A percentile compares a stretch with the other conserved stretches of the same genome.
Evolutionary conservation across 2,888 invertebrate species (phyloP).

Genomic region (Lasiommata megera): DNA sequence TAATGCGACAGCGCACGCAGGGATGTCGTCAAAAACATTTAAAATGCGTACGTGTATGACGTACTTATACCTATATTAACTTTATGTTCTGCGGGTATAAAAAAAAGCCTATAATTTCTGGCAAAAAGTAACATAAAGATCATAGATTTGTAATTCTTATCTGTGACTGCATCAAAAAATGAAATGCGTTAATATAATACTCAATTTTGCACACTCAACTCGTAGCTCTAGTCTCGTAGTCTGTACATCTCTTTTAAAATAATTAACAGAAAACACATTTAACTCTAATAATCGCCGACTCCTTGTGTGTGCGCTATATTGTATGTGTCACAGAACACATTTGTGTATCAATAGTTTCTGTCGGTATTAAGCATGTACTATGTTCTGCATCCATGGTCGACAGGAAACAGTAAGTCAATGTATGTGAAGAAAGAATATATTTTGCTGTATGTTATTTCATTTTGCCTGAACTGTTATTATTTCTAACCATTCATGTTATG

Average conservation of each 20-base stretch:
- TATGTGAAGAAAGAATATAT: conserved; percentile 65
- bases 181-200: no score
- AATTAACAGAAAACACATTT: conserved; percentile 22
- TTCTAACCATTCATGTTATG: conserved; percentile 63
- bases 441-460: conserved; percentile 55
- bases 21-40: no score
- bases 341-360: conserved; percentile 56
- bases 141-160: no score
- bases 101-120: no score
- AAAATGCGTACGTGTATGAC: no score
- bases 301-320: conserved; percentile 63
- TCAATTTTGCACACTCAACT: no score
- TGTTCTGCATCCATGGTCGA: conserved; percentile 81
- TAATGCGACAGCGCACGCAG: no score
- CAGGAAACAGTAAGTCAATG: conserved; percentile 90
- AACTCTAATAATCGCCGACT: conserved; percentile 46
- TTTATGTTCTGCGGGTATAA: no score
- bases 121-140: no score
- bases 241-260: conserved; percentile 5
- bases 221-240: background rate
- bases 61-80: no score
- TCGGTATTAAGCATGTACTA: conserved; percentile 78
- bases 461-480: conserved; percentile 67
- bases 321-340: conserved; percentile 35
- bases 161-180: no score